Base-by-base conservation (phyloP, 1,140 invertebrate species). In the Bombus vancouverensis region DNA sequence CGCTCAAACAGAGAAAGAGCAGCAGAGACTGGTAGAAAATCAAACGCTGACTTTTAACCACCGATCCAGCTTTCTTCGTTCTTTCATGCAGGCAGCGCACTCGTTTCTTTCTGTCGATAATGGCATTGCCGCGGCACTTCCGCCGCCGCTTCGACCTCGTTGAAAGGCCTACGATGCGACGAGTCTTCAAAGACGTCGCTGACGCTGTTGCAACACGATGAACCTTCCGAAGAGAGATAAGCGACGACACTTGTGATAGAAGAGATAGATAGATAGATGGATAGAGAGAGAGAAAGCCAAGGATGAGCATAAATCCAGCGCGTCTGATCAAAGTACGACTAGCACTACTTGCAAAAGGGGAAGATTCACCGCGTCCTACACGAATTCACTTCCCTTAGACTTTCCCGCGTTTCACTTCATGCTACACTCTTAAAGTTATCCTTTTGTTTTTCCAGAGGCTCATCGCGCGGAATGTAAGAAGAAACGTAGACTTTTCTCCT, bases 281-380 rank as follows among this genome's bases (percentile, higher is more conserved):
- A 12, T 18, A 42, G 9, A 25, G 6, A 59, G 8, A 47, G 44
- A 47, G 15, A 47, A 15, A 47, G 87, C 39, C 79, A 57, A 80
- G 86, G 81, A 83, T 86, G 78, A 91, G 86, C 83, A 89, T 93
- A 93, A 93, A 93, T 93, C 90, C 87, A 93, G 91, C 86, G 87
- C 84, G 85, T 79, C 92, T 92, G 92, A 93, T 93, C 92, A 93
- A 93, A 93, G 92, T 90, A 90, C 88, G 90, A 92, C 91, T 88
- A 88, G 85, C 88, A 80, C 88, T 89, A 90, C 88, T 88, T 85
- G 87, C 81, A 91, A 79, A 83, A 84, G 85, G 47, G 83, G 82
- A 88, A 88, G 88, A 89, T 92, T 86, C 91, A 42, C 83, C 62
- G 57, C 79, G 53, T 81, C 77, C 79, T 81, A 71, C 65, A 79